Conservation (phyloP, 2,888 invertebrate genomes). For the Byasa hedistus region DNA sequence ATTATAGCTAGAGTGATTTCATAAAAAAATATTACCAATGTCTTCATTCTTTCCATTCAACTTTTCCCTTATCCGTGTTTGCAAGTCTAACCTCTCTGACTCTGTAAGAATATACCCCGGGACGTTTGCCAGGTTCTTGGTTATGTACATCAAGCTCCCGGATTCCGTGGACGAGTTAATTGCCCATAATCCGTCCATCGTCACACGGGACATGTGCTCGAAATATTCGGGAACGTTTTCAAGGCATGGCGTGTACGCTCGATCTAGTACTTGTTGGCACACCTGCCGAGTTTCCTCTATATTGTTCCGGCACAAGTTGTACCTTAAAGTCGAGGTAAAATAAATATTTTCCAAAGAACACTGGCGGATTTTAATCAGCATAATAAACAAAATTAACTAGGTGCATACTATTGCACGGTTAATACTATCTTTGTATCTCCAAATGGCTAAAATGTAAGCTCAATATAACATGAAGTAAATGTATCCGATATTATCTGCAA, state of each 20-base stretch:
- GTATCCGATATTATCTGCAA: too few relatives aligned
- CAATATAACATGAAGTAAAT: too few relatives aligned
- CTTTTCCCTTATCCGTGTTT: slow-evolving; percentile 27
- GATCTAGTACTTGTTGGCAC: slow-evolving; percentile 73
- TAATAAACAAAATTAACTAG: too few relatives aligned
- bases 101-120: slow-evolving; percentile 58
- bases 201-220: slow-evolving; percentile 76
- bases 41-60: slow-evolving; percentile 32
- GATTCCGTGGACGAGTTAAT: slow-evolving; percentile 81
- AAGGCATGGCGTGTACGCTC: slow-evolving; percentile 78
- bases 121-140: slow-evolving; percentile 68
- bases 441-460: too few relatives aligned
- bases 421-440: too few relatives aligned
- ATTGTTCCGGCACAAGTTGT: slow-evolving; percentile 80
- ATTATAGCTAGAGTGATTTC: not conserved
- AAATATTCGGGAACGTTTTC: slow-evolving; percentile 75
- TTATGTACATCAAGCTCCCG: slow-evolving; percentile 73
- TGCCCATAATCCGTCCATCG: slow-evolving; percentile 84
- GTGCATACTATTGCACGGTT: too few relatives aligned
- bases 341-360: too few relatives aligned
- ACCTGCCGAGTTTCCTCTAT: slow-evolving; percentile 78
- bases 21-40: slow-evolving; percentile 30
- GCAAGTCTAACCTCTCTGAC: slow-evolving; percentile 31
- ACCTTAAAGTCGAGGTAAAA: slow-evolving; percentile 56
- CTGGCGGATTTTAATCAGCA: too few relatives aligned